Base-by-base conservation (phyloP, 2,113 vertebrate genomes). In the Rostratula benghalensis region DNA sequence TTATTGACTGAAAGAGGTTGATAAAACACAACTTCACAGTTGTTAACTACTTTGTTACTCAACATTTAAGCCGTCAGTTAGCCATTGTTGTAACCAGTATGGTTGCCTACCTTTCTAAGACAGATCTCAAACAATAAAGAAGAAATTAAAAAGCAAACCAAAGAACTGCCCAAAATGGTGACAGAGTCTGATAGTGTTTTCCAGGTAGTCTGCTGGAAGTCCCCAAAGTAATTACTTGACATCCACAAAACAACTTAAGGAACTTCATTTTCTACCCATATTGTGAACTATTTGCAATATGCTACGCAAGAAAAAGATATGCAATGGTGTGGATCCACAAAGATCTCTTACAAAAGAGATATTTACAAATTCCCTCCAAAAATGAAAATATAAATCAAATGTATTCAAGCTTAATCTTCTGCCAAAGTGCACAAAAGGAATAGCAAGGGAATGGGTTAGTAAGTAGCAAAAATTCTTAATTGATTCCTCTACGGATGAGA, bases 401-500 rank as follows among this genome's bases (percentile, higher is more conserved):
- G 11, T 63, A 90, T 89, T 77, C 56, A 85, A 91, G 33, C 69
- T 85, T 87, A 24, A 84, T 68, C 63, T 83, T 85, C 69, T 69
- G 31, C 46, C 37, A 79, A 90, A 63, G 41, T n/a, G 25, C 68
- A 65, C 71, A 79, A 94, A 97, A 84, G 22, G 18, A 87, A 71
- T 54, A 71, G 37, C 56, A 94, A 93, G 41, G 30, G 31, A 24
- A 81, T 1, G 27, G 48, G 13, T 64, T 80, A 90, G 37, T 39
- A 90, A 59, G 25, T 37, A 69, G 41, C 50, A 92, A 77, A 37
- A 87, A 74, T 76, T 56, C 28, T 93, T 96, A 94, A 89, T 37
- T 80, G 71, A 94, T 71, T 87, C 74, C 41, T 80, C 82, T 78
- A 74, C 33, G 69, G 61, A 87, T 57, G 37, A 94, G 76, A 95